These are phyloP conservation scores for Latheticus oryzae DNA, from an alignment of 2,888 invertebrate species.

Conservation along the genomic window DNA sequence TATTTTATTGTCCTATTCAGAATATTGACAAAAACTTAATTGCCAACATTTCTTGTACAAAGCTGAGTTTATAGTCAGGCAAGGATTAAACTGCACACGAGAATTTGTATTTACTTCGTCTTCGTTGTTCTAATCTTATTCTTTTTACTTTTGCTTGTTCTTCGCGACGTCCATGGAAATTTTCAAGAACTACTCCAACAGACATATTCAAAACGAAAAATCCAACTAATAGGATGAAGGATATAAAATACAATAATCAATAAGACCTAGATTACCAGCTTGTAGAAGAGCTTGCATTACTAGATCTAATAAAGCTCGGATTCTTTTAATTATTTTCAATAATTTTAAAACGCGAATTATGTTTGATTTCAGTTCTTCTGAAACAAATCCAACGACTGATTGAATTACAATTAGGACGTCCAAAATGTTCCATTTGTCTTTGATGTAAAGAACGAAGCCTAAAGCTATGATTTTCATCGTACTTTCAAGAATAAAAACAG, in stretches of 20 bases:
- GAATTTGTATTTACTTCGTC: slow-evolving; percentile 91
- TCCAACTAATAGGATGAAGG: slow-evolving; percentile 97
- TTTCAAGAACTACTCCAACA: slow-evolving; percentile 99
- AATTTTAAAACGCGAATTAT: slow-evolving; percentile 97
- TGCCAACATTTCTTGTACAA: too few relatives aligned
- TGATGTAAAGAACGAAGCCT: slow-evolving; percentile 89
- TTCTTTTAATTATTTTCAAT: slow-evolving; percentile 99
- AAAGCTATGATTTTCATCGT: slow-evolving; percentile 95
- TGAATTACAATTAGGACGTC: slow-evolving; percentile 98
- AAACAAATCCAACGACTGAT: slow-evolving; percentile 96
- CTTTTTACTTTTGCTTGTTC: slow-evolving; percentile 99
- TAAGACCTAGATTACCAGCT: slow-evolving; percentile 98
- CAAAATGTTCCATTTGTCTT: slow-evolving; percentile 99
- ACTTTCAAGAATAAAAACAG: slow-evolving; percentile 97
- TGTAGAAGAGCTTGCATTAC: slow-evolving; percentile 99
- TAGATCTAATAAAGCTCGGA: slow-evolving; percentile 96
- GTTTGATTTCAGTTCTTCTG: slow-evolving; percentile 97
- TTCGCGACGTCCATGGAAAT: slow-evolving; percentile 98
- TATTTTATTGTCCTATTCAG: too few relatives aligned
- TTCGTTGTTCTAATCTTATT: slow-evolving; percentile 93
- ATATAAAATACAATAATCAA: slow-evolving; percentile 98
- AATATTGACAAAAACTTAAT: too few relatives aligned
- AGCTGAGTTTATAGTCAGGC: too few relatives aligned
- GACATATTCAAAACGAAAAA: slow-evolving; percentile 99
- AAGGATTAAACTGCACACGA: too few relatives aligned